Evolutionary conservation across 2,113 vertebrate species (phyloP).

Genomic region (Neoarius graeffei): DNA sequence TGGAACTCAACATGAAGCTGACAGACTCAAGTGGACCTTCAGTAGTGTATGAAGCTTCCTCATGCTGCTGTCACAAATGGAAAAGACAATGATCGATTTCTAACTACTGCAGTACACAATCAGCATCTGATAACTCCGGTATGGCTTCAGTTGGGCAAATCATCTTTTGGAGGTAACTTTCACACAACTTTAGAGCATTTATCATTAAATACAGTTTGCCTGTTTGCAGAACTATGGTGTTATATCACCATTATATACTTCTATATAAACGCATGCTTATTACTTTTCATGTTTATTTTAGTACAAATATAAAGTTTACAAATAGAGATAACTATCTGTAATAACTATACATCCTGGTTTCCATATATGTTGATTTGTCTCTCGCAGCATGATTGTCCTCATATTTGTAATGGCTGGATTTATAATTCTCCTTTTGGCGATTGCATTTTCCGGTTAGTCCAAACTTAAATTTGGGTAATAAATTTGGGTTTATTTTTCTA

Average conservation of each 20-base stretch:
- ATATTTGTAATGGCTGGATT: constrained; percentile 56
- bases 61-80: constrained; percentile 16
- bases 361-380: neutral
- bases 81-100: neutral
- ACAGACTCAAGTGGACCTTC: neutral
- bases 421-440: constrained; percentile 55
- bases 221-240: neutral
- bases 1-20: neutral
- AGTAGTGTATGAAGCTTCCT: neutral
- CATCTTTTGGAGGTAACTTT: constrained; percentile 52
- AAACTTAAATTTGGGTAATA: neutral
- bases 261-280: neutral
- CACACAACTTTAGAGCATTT: neutral
- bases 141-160: constrained; percentile 58
- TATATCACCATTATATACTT: neutral
- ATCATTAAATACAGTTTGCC: neutral
- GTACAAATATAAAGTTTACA: neutral
- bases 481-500: neutral
- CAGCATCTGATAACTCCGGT: neutral
- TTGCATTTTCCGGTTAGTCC: constrained; percentile 58
- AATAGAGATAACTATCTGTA: neutral
- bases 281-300: neutral
- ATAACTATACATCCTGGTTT: neutral
- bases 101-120: neutral
- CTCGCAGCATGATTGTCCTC: constrained; percentile 59